Evolutionary conservation across 2,113 vertebrate genomes (phyloP), one percentile per base, ranked within the genome.

Genomic region (Podarcis raffonei): DNA sequence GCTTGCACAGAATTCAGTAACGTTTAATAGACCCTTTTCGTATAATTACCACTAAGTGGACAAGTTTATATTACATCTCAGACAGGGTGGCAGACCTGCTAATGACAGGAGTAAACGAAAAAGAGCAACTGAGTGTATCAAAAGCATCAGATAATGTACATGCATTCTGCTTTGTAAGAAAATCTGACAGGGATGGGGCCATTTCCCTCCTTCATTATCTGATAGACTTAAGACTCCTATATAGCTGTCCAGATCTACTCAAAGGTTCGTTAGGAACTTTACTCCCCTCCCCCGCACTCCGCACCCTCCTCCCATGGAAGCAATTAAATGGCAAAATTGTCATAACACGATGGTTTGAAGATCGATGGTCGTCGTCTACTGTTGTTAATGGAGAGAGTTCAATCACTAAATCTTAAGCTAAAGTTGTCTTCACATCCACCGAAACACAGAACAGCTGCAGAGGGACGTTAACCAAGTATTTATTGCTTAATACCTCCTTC

Each of bases 391-490:
- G 59, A 53, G 81, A 74, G 39, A 7, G 59, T 25, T 83, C 71
- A 15, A 20, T 68, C 74, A 53, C 57, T 77, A 77, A 83, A 88
- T 83, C 81, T 68, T 76, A 42, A 27, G 69, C 62, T 11, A 74
- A 75, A 77, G 81, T 69, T 83, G 59, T 78, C 81, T 89, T 84
- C 68, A 80, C 77, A 11, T 59, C 77, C 48, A 15, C 42, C 78
- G 81, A 71, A 89, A 84, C 65, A 77, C n/a, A 27, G 39, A 89
- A 78, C 62, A 89, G 81, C 62, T 57, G 81, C 72, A 37, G 22
- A 30, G 74, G 42, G 81, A 77, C 13, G 42, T 48, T 83, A 89
- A 89, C 81, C 81, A 27, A 84, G 59, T 53, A 84, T 78, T 89
- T 84, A 84, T 84, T 68, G 72, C 39, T 77, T 78, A 77, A 84